phyloP scores from a whole-genome alignment of 2,797 vertebrate genomes.

The Pseudochirops corinnae region DNA sequence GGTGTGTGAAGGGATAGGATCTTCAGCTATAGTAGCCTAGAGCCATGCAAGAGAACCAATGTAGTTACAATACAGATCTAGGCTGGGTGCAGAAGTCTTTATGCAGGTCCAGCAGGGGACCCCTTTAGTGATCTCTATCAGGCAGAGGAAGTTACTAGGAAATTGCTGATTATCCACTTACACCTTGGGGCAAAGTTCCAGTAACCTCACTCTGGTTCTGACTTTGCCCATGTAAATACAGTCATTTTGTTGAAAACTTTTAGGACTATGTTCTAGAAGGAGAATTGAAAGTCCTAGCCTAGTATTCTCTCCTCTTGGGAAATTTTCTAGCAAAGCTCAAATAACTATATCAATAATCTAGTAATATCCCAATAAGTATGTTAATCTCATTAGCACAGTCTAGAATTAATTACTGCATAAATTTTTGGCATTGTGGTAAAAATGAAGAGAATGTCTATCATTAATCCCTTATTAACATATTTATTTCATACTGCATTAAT shows the following conservation, averaged over 20 bases:
- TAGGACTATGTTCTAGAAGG: slow-evolving; percentile 2
- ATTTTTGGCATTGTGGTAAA: not conserved
- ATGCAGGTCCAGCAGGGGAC: not conserved
- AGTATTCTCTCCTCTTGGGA: slow-evolving; percentile 9
- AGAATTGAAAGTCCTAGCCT: not conserved
- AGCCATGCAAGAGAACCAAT: not conserved
- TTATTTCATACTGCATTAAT: slow-evolving; percentile 17
- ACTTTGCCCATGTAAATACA: slow-evolving; percentile 12
- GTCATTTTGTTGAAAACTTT: not conserved
- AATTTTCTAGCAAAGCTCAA: slow-evolving; percentile 1
- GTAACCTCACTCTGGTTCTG: not conserved
- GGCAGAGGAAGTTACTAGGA: not conserved
- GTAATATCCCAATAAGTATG: not conserved
- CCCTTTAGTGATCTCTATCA: not conserved
- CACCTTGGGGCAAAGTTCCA: not conserved
- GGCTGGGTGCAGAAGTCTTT: not conserved
- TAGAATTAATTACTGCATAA: not conserved
- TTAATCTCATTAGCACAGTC: not conserved
- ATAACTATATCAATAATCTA: not conserved
- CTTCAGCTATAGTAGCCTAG: not conserved
- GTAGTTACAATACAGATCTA: not conserved
- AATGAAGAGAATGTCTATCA: not conserved
- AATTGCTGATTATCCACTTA: not conserved
- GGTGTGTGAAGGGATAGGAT: not conserved
- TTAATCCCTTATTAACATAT: not conserved